phyloP scores from a whole-genome alignment of 2,888 invertebrate genomes.

The Steinernema carpocapsae region DNA sequence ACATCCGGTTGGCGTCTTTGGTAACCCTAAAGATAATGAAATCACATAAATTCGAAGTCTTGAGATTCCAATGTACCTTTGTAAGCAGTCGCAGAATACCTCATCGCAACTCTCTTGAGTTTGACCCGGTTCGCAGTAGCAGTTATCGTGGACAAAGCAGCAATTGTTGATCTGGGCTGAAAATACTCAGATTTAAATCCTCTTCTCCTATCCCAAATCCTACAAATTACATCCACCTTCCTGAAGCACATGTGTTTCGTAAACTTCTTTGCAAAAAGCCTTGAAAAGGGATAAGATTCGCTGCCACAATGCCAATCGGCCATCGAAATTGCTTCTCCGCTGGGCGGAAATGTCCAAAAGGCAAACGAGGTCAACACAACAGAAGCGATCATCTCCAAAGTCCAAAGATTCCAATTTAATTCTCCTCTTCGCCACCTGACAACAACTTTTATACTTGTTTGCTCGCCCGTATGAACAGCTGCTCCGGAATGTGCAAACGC shows the following conservation, averaged over 20 bases:
- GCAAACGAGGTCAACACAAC: not conserved
- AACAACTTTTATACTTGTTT: not conserved
- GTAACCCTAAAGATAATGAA: not conserved
- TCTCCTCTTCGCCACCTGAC: not conserved
- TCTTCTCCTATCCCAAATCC: no score
- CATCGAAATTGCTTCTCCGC: not conserved
- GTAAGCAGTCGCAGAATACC: not conserved
- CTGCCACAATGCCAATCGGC: conserved; percentile 18
- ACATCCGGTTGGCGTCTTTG: not conserved
- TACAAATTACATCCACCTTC: not conserved
- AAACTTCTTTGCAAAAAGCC: conserved; percentile 20
- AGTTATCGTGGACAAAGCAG: not conserved
- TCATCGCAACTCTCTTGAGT: conserved; percentile 14
- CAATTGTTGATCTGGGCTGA: conserved; percentile 9
- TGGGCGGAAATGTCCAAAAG: not conserved
- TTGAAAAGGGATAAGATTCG: conserved; percentile 8
- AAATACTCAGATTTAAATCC: no score
- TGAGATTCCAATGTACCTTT: not conserved
- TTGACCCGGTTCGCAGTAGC: conserved; percentile 6
- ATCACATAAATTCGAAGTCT: not conserved
- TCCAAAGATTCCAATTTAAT: not conserved
- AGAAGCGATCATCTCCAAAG: not conserved
- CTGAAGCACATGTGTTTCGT: conserved; percentile 17
- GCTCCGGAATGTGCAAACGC: conserved; percentile 10
- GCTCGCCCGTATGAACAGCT: conserved; percentile 2